Percentiles rank a stretch among this genome's conserved stretches.
These are phyloP conservation scores for Dinoponera quadriceps DNA, from an alignment of 1,140 invertebrate species.

Conservation along the genomic window DNA sequence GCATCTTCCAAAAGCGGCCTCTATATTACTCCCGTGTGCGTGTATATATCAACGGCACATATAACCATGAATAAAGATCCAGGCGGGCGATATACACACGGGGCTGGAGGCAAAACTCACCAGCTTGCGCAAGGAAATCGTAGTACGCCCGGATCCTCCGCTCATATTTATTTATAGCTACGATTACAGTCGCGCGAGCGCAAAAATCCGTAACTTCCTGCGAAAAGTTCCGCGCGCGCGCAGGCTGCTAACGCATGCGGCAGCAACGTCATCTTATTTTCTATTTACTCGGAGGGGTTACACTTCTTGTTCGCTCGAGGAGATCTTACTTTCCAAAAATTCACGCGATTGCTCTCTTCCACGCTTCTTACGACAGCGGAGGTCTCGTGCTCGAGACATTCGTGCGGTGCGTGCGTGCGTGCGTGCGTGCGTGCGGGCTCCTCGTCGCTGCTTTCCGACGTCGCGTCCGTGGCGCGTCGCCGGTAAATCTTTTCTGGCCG, in stretches of 20 bases:
- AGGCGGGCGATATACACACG: neutral
- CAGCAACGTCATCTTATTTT: no score
- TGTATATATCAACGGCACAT: neutral
- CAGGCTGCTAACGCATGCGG: no score
- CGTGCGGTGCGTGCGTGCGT: neutral
- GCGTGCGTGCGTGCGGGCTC: constrained; percentile 7
- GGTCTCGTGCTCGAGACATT: neutral
- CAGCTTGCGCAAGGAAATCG: neutral
- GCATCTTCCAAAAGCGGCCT: neutral
- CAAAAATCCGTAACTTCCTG: neutral
- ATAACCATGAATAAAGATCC: constrained; percentile 6
- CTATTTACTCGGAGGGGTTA: no score
- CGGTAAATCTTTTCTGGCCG: constrained; percentile 57
- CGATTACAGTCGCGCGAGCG: neutral
- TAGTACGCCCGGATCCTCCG: neutral
- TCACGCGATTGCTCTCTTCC: no score
- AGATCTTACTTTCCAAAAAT: no score
- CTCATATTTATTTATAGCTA: constrained; percentile 38
- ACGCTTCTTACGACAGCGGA: no score
- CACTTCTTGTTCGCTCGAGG: no score
- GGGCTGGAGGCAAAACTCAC: neutral
- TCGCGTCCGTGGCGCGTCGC: constrained; percentile 26
- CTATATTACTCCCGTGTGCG: no score
- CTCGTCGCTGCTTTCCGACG: constrained; percentile 4
- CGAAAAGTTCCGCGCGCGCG: no score